Percentiles rank a stretch among this genome's conserved stretches.
phyloP scores from a whole-genome alignment of 1,140 invertebrate species.

The Psilanteris sp. region DNA sequence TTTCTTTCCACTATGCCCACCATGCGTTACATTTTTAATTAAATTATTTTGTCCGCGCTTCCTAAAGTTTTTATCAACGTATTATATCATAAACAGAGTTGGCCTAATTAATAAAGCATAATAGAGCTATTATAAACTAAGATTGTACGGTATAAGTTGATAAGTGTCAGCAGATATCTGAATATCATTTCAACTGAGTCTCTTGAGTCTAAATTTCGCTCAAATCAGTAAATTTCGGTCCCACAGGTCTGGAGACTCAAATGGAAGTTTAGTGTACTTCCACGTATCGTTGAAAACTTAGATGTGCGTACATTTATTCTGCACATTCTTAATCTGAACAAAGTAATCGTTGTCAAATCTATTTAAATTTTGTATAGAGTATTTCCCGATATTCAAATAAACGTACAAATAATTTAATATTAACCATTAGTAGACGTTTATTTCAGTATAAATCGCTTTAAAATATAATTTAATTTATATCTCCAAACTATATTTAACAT shows the following conservation, averaged over 20 bases:
- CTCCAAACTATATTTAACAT: too few species aligned
- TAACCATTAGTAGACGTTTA: too few species aligned
- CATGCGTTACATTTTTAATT: slow-evolving; percentile 12
- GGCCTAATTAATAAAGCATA: slow-evolving; percentile 37
- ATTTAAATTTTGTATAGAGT: too few species aligned
- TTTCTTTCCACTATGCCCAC: too few species aligned
- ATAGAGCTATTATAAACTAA: slow-evolving; percentile 34
- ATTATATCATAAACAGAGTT: slow-evolving; percentile 19
- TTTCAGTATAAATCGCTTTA: too few species aligned
- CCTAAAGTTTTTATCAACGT: slow-evolving; percentile 29
- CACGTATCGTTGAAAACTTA: slow-evolving; percentile 31
- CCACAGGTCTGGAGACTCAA: slow-evolving; percentile 35
- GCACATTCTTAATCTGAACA: slow-evolving; percentile 39
- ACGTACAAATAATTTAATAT: too few species aligned
- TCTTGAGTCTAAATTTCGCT: slow-evolving; percentile 52
- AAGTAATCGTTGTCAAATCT: slow-evolving; percentile 16
- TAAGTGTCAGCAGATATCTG: slow-evolving; percentile 56
- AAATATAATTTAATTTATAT: too few species aligned
- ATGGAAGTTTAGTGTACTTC: slow-evolving; percentile 58
- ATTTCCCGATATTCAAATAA: slow-evolving; percentile 9
- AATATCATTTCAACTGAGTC: slow-evolving; percentile 50
- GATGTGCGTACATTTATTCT: slow-evolving; percentile 40
- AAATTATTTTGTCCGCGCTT: slow-evolving; percentile 11
- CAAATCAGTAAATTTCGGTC: slow-evolving; percentile 47
- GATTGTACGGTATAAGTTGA: slow-evolving; percentile 28